Conservation (phyloP, 2,888 invertebrate species). For the Cephus sareptanus region DNA sequence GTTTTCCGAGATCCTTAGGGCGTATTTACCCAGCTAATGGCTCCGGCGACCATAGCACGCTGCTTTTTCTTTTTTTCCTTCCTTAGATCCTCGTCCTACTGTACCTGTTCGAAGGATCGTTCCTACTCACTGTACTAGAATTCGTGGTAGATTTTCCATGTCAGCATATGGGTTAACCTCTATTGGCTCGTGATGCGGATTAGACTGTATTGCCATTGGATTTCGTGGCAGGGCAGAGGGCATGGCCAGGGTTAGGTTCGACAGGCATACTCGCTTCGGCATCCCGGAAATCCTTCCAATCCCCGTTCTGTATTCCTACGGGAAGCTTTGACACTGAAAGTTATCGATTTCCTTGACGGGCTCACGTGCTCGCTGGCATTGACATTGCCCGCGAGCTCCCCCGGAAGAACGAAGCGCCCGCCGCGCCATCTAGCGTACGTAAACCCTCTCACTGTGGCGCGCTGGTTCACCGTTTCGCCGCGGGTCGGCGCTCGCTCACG, state of each 20-base stretch:
- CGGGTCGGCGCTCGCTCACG: not conserved
- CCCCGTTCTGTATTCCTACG: constrained; percentile 1
- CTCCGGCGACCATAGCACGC: not conserved
- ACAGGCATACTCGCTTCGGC: not conserved
- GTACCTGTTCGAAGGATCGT: not conserved
- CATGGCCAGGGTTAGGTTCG: not conserved
- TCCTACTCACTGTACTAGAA: not conserved
- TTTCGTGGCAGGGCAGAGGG: not conserved
- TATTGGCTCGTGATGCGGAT: not conserved
- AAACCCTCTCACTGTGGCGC: constrained; percentile 29
- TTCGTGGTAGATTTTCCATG: not conserved
- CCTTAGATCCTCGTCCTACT: not conserved
- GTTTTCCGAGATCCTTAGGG: constrained; percentile 21
- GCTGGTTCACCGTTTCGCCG: not conserved
- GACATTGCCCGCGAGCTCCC: constrained; percentile 60
- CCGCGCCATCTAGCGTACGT: constrained; percentile 50
- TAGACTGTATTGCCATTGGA: not conserved
- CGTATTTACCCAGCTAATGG: constrained; percentile 11
- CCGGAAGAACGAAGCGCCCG: constrained; percentile 23
- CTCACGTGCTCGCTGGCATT: constrained; percentile 65
- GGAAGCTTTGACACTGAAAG: constrained; percentile 50
- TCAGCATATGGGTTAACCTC: not conserved
- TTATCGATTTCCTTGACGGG: constrained; percentile 59
- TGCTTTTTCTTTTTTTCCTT: not conserved
- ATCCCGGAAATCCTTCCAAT: not conserved